Conservation (phyloP, 2,888 invertebrate genomes). For the Xestobium rufovillosum region DNA sequence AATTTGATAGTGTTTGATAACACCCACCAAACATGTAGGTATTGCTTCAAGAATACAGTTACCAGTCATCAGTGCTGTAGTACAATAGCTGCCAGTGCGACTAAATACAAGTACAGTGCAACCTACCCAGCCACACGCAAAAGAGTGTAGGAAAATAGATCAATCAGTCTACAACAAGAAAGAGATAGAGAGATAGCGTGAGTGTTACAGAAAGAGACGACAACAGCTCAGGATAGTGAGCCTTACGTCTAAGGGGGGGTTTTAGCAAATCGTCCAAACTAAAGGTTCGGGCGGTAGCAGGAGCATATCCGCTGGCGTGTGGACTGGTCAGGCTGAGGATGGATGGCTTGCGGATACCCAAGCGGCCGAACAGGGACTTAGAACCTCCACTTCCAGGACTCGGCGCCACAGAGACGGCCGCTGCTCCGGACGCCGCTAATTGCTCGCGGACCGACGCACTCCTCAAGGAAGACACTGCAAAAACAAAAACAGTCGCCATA, state of each 20-base stretch:
- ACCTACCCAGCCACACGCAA: slow-evolving; percentile 48
- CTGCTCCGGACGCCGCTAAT: slow-evolving; percentile 45
- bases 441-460: slow-evolving; percentile 56
- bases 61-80: too few relatives aligned
- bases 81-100: slow-evolving; percentile 28
- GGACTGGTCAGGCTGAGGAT: slow-evolving; percentile 72
- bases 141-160: slow-evolving; percentile 36
- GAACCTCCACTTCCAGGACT: slow-evolving; percentile 49
- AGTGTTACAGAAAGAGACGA: not conserved
- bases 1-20: too few relatives aligned
- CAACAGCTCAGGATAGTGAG: slow-evolving; percentile 27
- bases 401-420: slow-evolving; percentile 40
- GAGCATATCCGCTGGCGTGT: slow-evolving; percentile 45
- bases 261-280: slow-evolving; percentile 84
- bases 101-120: slow-evolving; percentile 33
- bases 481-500: slow-evolving; percentile 9
- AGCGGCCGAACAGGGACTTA: slow-evolving; percentile 70
- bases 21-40: too few relatives aligned
- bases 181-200: slow-evolving; percentile 18
- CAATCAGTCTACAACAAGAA: slow-evolving; percentile 28
- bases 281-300: slow-evolving; percentile 70
- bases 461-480: slow-evolving; percentile 39
- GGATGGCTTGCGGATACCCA: slow-evolving; percentile 83
- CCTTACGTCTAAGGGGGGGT: slow-evolving; percentile 76
- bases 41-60: too few relatives aligned